Percentiles rank a stretch among this genome's conserved stretches.
Conservation (phyloP, 2,797 vertebrate genomes). For the Lateolabrax maculatus region DNA sequence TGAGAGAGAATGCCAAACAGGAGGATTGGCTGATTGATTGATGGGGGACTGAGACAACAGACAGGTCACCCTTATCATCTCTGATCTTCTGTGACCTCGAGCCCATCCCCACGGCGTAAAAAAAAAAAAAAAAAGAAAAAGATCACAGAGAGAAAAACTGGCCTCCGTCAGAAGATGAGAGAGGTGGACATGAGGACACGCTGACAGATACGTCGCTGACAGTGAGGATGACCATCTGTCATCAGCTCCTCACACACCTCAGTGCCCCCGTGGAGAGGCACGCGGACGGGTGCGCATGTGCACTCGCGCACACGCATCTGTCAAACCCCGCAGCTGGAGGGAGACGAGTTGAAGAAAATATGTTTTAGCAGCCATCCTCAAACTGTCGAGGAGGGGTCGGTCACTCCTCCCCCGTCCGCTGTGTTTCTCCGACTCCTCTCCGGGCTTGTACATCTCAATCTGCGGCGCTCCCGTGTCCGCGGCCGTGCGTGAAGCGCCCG, state of each 20-base stretch:
- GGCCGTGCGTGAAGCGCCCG: constrained; percentile 24
- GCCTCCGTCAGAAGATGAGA: constrained; percentile 20
- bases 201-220: constrained; percentile 39
- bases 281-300: not conserved
- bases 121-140: not conserved
- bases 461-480: not conserved
- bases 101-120: not conserved
- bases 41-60: constrained; percentile 51
- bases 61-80: constrained; percentile 44
- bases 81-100: constrained; percentile 47
- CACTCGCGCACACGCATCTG: not conserved
- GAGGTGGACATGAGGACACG: constrained; percentile 22
- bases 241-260: constrained; percentile 54
- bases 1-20: constrained; percentile 27
- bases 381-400: constrained; percentile 50
- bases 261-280: constrained; percentile 28
- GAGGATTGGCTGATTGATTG: constrained; percentile 47
- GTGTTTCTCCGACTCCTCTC: constrained; percentile 2
- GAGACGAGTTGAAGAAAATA: not conserved
- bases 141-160: constrained; percentile 28
- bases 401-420: constrained; percentile 35
- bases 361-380: constrained; percentile 20
- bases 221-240: constrained; percentile 67
- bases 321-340: constrained; percentile 3
- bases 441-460: constrained; percentile 64